These are phyloP conservation scores for Dichetophora obliterata DNA, from an alignment of 2,888 invertebrate genomes.

Conservation along the genomic window DNA sequence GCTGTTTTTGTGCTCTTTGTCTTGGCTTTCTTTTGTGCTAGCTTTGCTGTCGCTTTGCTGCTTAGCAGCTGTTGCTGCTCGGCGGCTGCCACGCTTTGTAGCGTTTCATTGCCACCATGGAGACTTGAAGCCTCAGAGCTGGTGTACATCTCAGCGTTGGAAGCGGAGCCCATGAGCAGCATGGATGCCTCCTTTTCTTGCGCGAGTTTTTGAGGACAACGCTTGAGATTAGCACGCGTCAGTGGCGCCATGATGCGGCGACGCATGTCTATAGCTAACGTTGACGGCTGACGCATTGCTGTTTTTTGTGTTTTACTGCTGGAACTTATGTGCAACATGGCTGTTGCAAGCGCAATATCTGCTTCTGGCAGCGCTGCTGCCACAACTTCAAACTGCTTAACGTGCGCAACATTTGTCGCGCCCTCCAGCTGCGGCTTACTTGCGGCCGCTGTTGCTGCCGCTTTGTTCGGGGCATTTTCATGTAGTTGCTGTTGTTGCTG, in stretches of 20 bases:
- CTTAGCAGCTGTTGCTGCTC: conserved; percentile 37
- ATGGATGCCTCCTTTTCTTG: conserved; percentile 33
- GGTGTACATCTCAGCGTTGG: conserved; percentile 49
- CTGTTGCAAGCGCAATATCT: conserved; percentile 13
- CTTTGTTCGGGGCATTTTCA: conserved; percentile 28
- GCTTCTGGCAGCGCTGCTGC: conserved; percentile 39
- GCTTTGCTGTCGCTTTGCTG: conserved; percentile 16
- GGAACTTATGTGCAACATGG: conserved; percentile 33
- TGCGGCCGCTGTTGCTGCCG: conserved; percentile 16
- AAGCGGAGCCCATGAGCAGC: conserved; percentile 45
- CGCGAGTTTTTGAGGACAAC: conserved; percentile 56
- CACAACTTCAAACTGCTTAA: conserved; percentile 33
- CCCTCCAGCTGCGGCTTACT: background rate
- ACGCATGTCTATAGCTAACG: conserved; percentile 51
- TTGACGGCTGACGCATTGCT: conserved; percentile 20
- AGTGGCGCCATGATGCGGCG: conserved; percentile 56
- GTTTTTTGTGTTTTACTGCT: conserved; percentile 22
- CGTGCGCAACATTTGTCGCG: background rate
- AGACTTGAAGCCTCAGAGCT: conserved; percentile 49
- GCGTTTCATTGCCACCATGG: conserved; percentile 38
- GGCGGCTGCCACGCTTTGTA: background rate
- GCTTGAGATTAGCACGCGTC: conserved; percentile 54
- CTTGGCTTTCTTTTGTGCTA: background rate
- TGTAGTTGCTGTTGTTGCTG: conserved; percentile 38
- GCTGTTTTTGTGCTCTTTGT: conserved; percentile 7